These are phyloP conservation scores for Formica aserva DNA, from an alignment of 2,888 invertebrate species.

Conservation along the genomic window DNA sequence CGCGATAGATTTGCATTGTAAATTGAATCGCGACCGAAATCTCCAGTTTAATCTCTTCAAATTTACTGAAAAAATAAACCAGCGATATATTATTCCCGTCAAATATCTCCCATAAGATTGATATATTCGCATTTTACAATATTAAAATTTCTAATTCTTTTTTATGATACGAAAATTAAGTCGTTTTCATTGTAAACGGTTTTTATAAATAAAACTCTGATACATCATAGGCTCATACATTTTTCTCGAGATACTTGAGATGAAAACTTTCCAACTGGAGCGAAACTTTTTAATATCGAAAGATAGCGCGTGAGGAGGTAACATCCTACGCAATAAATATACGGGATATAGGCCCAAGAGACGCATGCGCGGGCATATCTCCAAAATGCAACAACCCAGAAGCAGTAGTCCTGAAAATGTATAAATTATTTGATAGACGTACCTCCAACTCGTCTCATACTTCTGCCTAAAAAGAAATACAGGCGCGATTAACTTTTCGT, in stretches of 20 bases:
- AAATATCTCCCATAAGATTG: neutral
- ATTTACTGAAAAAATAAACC: neutral
- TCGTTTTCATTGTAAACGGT: neutral
- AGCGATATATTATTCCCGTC: neutral
- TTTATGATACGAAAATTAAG: no score
- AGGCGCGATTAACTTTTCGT: slow-evolving; percentile 60
- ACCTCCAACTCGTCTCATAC: slow-evolving; percentile 93
- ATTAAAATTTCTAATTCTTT: neutral
- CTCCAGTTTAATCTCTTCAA: neutral
- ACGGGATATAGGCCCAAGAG: slow-evolving; percentile 54
- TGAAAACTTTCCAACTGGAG: slow-evolving; percentile 6
- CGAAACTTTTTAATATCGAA: slow-evolving; percentile 8
- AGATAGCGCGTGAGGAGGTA: slow-evolving; percentile 38
- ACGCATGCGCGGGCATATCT: slow-evolving; percentile 73
- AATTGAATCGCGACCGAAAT: slow-evolving; percentile 14
- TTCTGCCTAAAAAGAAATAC: slow-evolving; percentile 89
- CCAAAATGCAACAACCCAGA: slow-evolving; percentile 74
- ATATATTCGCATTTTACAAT: neutral
- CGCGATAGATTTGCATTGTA: neutral
- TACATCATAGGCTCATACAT: neutral
- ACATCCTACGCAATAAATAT: slow-evolving; percentile 54
- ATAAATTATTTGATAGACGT: slow-evolving; percentile 83
- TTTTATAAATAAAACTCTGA: neutral
- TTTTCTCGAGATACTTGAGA: slow-evolving; percentile 31
- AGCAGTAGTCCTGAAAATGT: slow-evolving; percentile 71